Evolutionary conservation across 1,140 invertebrate genomes (phyloP).

Genomic region (Nasonia giraulti): DNA sequence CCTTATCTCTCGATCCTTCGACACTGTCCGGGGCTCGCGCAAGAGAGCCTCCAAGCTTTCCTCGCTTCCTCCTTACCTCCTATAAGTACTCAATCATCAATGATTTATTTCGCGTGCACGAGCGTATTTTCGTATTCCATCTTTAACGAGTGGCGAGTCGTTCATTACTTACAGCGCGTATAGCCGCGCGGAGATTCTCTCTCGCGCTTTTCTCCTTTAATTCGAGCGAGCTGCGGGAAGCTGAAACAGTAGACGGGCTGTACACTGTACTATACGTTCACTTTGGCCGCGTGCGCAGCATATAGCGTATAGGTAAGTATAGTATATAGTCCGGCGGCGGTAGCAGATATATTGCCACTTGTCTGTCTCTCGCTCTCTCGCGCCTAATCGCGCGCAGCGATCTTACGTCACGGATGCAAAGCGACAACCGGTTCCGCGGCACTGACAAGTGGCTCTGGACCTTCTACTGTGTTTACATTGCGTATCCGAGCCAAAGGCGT

Average conservation of each 20-base stretch:
- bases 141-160: too few relatives aligned
- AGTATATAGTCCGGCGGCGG: neutral
- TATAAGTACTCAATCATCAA: neutral
- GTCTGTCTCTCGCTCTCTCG: slow-evolving; percentile 37
- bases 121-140: too few relatives aligned
- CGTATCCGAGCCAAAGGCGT: slow-evolving; percentile 44
- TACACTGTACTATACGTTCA: neutral
- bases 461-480: slow-evolving; percentile 61
- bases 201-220: too few relatives aligned
- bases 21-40: neutral
- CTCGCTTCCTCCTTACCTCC: neutral
- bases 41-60: neutral
- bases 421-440: slow-evolving; percentile 64
- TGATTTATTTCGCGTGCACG: neutral
- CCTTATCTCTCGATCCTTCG: neutral
- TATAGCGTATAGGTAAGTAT: too few relatives aligned
- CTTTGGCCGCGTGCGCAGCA: neutral
- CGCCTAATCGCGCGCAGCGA: slow-evolving; percentile 34
- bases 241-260: neutral
- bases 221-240: too few relatives aligned
- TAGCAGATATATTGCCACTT: slow-evolving; percentile 32
- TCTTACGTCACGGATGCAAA: slow-evolving; percentile 70
- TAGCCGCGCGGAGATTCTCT: too few relatives aligned
- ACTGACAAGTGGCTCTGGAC: slow-evolving; percentile 52
- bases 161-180: too few relatives aligned